Percentiles rank a stretch among this genome's conserved stretches.
Evolutionary conservation across 2,797 vertebrate genomes (phyloP).

Genomic region (Sparus aurata): DNA sequence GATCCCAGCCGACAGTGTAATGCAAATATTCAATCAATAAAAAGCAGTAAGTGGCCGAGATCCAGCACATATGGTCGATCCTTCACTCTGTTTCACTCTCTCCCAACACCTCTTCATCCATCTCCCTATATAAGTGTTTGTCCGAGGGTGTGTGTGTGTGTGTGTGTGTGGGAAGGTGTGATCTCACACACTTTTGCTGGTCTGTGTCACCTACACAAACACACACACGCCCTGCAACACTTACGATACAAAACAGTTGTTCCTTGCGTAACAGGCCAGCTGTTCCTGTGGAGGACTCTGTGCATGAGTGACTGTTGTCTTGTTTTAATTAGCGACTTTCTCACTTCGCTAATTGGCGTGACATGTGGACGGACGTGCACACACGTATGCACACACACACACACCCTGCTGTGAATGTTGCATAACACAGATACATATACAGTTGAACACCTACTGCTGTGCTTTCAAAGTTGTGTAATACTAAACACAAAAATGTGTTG

Average conservation of each 20-base stretch:
- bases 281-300: conserved; percentile 45
- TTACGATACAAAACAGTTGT: conserved; percentile 15
- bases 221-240: background rate
- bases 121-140: background rate
- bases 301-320: conserved; percentile 9
- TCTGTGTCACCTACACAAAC: conserved; percentile 30
- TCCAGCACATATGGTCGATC: background rate
- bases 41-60: background rate
- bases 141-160: background rate
- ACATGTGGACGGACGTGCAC: background rate
- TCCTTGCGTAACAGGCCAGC: conserved; percentile 49
- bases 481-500: background rate
- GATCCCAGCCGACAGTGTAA: background rate
- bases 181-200: conserved; percentile 25
- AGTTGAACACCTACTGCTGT: conserved; percentile 42
- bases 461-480: conserved; percentile 25
- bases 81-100: background rate
- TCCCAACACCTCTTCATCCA: background rate
- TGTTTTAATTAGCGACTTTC: conserved; percentile 45
- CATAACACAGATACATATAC: conserved; percentile 44
- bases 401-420: conserved; percentile 11
- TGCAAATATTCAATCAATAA: background rate
- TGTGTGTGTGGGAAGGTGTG: conserved; percentile 51
- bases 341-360: conserved; percentile 37
- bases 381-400: conserved; percentile 24